Evolutionary conservation across 2,797 vertebrate species (phyloP).

Genomic region (Telmatherina bonti): DNA sequence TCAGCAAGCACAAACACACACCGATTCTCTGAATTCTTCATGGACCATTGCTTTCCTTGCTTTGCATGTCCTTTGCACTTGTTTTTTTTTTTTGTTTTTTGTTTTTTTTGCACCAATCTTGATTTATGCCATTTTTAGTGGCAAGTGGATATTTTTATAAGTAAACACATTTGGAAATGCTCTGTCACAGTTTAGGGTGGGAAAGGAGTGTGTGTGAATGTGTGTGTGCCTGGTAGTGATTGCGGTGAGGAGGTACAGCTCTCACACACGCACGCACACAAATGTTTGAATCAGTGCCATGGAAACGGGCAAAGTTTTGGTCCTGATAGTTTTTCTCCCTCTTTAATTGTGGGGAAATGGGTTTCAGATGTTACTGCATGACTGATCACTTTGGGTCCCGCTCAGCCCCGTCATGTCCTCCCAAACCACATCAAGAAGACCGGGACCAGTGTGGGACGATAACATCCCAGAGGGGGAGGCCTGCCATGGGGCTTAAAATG

Average conservation of each 20-base stretch:
- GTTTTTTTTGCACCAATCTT: constrained; percentile 19
- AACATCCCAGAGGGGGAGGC: constrained; percentile 74
- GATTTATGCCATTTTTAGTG: constrained; percentile 47
- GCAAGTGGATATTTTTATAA: constrained; percentile 69
- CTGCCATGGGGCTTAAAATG: constrained; percentile 66
- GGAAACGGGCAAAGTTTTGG: constrained; percentile 85
- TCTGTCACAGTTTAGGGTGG: constrained; percentile 80
- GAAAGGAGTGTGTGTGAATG: constrained; percentile 53
- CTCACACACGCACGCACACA: constrained; percentile 53
- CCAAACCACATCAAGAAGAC: constrained; percentile 84
- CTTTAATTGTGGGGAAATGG: constrained; percentile 87
- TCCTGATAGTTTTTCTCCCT: constrained; percentile 83
- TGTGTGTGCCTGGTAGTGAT: constrained; percentile 50
- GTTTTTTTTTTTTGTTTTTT: constrained; percentile 15
- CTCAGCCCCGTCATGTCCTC: constrained; percentile 81
- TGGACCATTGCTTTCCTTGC: background rate
- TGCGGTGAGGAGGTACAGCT: constrained; percentile 24
- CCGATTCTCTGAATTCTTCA: background rate
- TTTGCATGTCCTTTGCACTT: constrained; percentile 8
- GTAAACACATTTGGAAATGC: constrained; percentile 81
- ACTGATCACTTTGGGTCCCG: constrained; percentile 83
- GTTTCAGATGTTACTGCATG: constrained; percentile 85
- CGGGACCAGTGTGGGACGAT: constrained; percentile 79
- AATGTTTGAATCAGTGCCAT: constrained; percentile 82
- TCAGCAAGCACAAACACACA: constrained; percentile 44